These are phyloP conservation scores for Carcharodon carcharias DNA, from an alignment of 2,797 vertebrate species.

Conservation along the genomic window DNA sequence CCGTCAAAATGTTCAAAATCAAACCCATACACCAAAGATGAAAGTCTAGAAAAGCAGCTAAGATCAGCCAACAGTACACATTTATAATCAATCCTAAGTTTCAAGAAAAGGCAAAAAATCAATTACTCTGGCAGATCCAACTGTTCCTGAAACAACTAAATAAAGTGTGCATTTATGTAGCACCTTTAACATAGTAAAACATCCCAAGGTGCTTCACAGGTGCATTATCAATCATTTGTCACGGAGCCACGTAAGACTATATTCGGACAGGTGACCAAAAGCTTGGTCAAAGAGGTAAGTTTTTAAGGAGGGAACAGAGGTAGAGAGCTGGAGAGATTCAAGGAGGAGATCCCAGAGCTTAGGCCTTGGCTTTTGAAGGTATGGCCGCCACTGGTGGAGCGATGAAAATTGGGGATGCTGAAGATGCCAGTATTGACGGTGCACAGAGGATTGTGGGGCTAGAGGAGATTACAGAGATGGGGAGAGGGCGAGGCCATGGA, in stretches of 20 bases:
- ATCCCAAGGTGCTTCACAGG: background rate
- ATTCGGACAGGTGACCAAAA: background rate
- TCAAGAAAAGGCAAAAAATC: background rate
- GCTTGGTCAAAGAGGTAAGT: background rate
- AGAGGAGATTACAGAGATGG: background rate
- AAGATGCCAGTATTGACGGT: too few species aligned
- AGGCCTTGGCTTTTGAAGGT: background rate
- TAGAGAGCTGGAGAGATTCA: background rate
- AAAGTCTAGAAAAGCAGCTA: background rate
- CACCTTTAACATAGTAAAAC: background rate
- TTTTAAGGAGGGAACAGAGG: background rate
- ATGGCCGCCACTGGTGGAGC: background rate
- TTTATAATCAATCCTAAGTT: background rate
- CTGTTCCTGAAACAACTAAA: background rate
- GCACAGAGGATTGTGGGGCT: background rate
- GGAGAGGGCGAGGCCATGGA: background rate
- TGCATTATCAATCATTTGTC: background rate
- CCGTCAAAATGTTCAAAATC: background rate
- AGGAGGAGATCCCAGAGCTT: too few species aligned
- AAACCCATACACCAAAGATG: background rate
- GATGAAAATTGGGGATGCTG: too few species aligned
- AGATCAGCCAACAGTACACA: background rate
- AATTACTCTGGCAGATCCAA: background rate
- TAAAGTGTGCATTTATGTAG: background rate
- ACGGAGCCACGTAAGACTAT: background rate